These are phyloP conservation scores for Odontothrips loti DNA, from an alignment of 2,888 invertebrate species.

Conservation along the genomic window DNA sequence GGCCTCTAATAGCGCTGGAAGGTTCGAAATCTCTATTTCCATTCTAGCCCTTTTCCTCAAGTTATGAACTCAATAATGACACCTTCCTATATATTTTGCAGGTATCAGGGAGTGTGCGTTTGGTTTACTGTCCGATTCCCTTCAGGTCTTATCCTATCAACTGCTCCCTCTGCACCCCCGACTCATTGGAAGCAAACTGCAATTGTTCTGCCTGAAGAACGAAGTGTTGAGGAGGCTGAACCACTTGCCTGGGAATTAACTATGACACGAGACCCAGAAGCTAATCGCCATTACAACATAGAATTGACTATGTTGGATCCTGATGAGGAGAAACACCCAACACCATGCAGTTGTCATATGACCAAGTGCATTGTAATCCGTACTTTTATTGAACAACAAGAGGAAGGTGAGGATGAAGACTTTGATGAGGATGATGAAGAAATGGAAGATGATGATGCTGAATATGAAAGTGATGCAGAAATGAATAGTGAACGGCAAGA, in stretches of 20 bases:
- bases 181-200: slow-evolving; percentile 74
- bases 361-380: slow-evolving; percentile 73
- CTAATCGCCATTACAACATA: slow-evolving; percentile 61
- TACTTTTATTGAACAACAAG: slow-evolving; percentile 54
- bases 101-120: slow-evolving; percentile 57
- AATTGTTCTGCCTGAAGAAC: slow-evolving; percentile 67
- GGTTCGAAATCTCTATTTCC: slow-evolving; percentile 33
- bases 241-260: slow-evolving; percentile 66
- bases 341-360: slow-evolving; percentile 71
- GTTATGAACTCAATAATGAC: neutral
- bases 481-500: slow-evolving; percentile 1
- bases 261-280: slow-evolving; percentile 53
- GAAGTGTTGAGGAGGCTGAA: slow-evolving; percentile 55
- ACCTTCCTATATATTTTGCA: neutral
- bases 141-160: slow-evolving; percentile 51
- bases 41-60: neutral
- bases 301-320: slow-evolving; percentile 67
- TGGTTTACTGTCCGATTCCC: slow-evolving; percentile 80
- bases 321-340: slow-evolving; percentile 64
- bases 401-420: slow-evolving; percentile 41
- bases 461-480: slow-evolving; percentile 5
- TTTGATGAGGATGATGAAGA: slow-evolving; percentile 30
- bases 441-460: slow-evolving; percentile 30
- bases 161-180: slow-evolving; percentile 53
- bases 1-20: slow-evolving; percentile 56